Evolutionary conservation across 2,113 vertebrate genomes (phyloP).

Genomic region (Cinclus mexicanus): DNA sequence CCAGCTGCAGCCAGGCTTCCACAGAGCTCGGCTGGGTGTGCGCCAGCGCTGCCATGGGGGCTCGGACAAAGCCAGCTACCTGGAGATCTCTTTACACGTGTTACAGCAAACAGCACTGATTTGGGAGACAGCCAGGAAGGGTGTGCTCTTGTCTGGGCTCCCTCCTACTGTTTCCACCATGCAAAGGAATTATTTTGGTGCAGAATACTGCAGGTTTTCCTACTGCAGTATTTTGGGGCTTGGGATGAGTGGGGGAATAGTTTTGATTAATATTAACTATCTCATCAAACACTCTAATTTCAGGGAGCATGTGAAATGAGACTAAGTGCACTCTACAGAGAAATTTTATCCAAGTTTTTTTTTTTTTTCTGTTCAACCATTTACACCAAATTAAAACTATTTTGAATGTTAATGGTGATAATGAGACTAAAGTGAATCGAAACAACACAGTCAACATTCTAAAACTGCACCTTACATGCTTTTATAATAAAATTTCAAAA

Average conservation of each 20-base stretch:
- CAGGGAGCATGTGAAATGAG: not conserved
- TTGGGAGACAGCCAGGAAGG: not conserved
- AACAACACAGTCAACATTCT: not conserved
- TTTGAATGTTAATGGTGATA: not conserved
- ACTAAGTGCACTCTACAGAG: not conserved
- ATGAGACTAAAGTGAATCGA: not conserved
- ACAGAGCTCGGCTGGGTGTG: not conserved
- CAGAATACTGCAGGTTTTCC: not conserved
- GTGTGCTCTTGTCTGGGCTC: not conserved
- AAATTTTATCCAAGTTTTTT: not conserved
- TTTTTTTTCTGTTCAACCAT: not conserved
- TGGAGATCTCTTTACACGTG: not conserved
- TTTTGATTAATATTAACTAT: not conserved
- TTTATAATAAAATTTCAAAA: not conserved
- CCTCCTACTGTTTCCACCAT: not conserved
- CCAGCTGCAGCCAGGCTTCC: not conserved
- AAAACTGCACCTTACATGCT: not conserved
- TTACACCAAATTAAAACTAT: not conserved
- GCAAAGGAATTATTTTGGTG: not conserved
- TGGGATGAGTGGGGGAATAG: rapidly evolving
- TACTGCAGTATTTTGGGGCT: not conserved
- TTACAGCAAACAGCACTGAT: not conserved
- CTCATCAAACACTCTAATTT: not conserved
- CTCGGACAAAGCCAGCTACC: rapidly evolving
- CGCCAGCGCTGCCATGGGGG: not conserved